Conservation (phyloP, 2,888 invertebrate genomes). For the Scaptomyza tumidula region DNA sequence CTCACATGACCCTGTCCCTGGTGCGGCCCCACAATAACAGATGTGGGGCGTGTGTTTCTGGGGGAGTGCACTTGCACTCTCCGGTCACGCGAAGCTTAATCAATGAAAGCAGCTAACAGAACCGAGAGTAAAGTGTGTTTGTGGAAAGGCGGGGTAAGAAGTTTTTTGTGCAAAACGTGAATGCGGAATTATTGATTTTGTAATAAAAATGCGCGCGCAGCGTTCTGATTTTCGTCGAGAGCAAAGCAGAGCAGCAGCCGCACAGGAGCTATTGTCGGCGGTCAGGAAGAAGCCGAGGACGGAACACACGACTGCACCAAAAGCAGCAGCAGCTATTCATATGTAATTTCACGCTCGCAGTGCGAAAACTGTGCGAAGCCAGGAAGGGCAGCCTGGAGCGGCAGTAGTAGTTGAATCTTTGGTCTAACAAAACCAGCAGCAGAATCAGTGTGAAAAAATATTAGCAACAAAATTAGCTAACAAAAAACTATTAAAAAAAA, state of each 20-base stretch:
- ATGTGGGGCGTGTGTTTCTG: slow-evolving; percentile 21
- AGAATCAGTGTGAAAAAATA: slow-evolving; percentile 8
- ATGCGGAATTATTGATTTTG: slow-evolving; percentile 79
- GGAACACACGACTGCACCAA: slow-evolving; percentile 28
- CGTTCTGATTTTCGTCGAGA: slow-evolving; percentile 72
- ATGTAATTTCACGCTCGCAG: slow-evolving; percentile 29
- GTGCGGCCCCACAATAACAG: slow-evolving; percentile 24
- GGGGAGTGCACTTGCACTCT: slow-evolving; percentile 54
- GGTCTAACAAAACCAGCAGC: slow-evolving; percentile 20
- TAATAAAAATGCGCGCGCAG: slow-evolving; percentile 80
- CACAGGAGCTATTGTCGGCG: slow-evolving; percentile 69
- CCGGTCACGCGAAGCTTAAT: slow-evolving; percentile 62
- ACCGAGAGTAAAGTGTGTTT: slow-evolving; percentile 4
- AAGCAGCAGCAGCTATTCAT: slow-evolving; percentile 26
- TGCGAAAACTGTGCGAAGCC: slow-evolving; percentile 60
- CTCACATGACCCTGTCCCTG: slow-evolving; percentile 28
- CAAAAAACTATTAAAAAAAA: slow-evolving; percentile 9
- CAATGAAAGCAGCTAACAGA: slow-evolving; percentile 49
- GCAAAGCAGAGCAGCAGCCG: slow-evolving; percentile 19
- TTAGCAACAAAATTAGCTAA: slow-evolving; percentile 1
- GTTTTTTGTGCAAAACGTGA: slow-evolving; percentile 38
- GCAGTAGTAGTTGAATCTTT: slow-evolving; percentile 30
- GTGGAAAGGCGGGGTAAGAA: neutral
- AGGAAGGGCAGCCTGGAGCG: slow-evolving; percentile 39
- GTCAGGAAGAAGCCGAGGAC: slow-evolving; percentile 65